Conservation (phyloP, 1,140 invertebrate genomes). For the Drosophila sucinea region DNA sequence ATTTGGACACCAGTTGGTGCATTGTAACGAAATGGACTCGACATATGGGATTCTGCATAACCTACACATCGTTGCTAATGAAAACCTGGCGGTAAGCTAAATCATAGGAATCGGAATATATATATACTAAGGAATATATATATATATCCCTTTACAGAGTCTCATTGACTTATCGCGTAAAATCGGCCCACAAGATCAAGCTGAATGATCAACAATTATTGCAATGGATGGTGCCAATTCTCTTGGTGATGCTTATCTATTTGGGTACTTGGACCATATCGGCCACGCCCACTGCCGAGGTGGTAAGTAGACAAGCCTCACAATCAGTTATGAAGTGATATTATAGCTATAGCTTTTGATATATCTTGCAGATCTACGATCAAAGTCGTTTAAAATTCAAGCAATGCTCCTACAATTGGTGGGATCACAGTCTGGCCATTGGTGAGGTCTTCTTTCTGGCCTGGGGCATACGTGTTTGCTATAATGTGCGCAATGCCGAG, state of each 20-base stretch:
- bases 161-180: slow-evolving; percentile 96
- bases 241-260: slow-evolving; percentile 94
- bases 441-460: slow-evolving; percentile 94
- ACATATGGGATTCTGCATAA: slow-evolving; percentile 95
- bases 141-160: slow-evolving; percentile 86
- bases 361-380: slow-evolving; percentile 86
- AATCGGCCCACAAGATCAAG: slow-evolving; percentile 96
- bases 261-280: slow-evolving; percentile 94
- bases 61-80: slow-evolving; percentile 95
- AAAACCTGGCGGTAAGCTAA: slow-evolving; percentile 93
- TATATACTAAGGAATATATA: not conserved
- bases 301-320: slow-evolving; percentile 82
- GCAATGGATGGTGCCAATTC: slow-evolving; percentile 95
- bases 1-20: slow-evolving; percentile 91
- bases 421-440: slow-evolving; percentile 94
- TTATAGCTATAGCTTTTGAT: not conserved
- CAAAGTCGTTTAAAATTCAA: slow-evolving; percentile 91
- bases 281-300: slow-evolving; percentile 90
- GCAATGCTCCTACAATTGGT: slow-evolving; percentile 95
- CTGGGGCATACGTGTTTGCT: slow-evolving; percentile 95
- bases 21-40: slow-evolving; percentile 95
- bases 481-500: slow-evolving; percentile 95
- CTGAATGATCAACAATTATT: slow-evolving; percentile 95
- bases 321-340: not conserved
- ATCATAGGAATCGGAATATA: not conserved